A percentile compares a stretch with the other conserved stretches of the same genome.
Evolutionary conservation across 1,140 invertebrate genomes (phyloP).

Genomic region (Meloidogyne hapla): DNA sequence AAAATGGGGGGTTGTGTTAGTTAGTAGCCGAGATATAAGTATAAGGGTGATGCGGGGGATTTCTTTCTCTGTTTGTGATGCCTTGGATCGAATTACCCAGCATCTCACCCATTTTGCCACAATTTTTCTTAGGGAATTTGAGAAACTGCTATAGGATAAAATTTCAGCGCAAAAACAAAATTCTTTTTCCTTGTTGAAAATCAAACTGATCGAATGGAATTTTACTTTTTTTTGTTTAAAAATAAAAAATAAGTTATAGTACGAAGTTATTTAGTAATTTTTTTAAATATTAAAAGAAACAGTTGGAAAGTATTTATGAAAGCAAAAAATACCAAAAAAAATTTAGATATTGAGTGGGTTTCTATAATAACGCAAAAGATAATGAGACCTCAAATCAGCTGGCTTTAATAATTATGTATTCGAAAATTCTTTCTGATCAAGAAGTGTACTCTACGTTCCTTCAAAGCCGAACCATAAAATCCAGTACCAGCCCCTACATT

Average conservation of each 20-base stretch:
- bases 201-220: not conserved
- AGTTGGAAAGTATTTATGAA: too few relatives aligned
- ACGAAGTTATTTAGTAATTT: not conserved
- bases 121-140: not conserved
- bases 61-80: not conserved
- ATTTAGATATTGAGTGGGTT: too few relatives aligned
- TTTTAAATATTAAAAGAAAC: too few relatives aligned
- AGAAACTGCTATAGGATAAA: not conserved
- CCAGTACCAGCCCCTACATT: too few relatives aligned
- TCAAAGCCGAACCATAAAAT: too few relatives aligned
- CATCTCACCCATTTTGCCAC: not conserved
- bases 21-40: not conserved
- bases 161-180: not conserved
- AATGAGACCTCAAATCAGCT: too few relatives aligned
- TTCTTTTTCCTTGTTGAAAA: not conserved
- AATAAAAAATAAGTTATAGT: not conserved
- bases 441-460: too few relatives aligned
- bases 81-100: conserved; percentile 2
- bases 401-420: too few relatives aligned
- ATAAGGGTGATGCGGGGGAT: not conserved
- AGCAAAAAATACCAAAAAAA: too few relatives aligned
- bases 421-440: too few relatives aligned
- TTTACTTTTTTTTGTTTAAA: not conserved
- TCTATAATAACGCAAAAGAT: too few relatives aligned
- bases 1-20: not conserved